Base-by-base conservation (phyloP, 2,888 invertebrate genomes). In the Gymnoscelis rufifasciata region DNA sequence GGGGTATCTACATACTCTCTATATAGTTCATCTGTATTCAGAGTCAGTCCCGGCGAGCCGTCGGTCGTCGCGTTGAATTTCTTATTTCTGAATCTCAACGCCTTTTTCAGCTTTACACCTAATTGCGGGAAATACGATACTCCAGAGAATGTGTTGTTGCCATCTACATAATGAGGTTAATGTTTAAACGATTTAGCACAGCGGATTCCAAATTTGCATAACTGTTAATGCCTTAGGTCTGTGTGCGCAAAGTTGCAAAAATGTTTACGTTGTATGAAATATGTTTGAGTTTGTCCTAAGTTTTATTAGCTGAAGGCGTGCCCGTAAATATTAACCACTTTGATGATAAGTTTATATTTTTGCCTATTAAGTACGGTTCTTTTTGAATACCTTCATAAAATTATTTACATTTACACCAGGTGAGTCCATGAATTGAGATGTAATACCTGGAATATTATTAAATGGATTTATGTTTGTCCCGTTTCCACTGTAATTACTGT, bases 1-100 rank as follows among this genome's bases (percentile, higher is more conserved):
- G 57, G 59, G 68, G 19, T 19, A 19, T 5, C 19, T n/a, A n/a
- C n/a, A 68, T 69, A 71, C 71, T 72, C 70, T 74, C 71, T 71
- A 68, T 72, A 43, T 66, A 65, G 66, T 73, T 73, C 74, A 81
- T 80, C 69, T 75, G 71, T 79, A 80, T 81, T 78, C 79, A 55
- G 58, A 43, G 47, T 59, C 61, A 60, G 50, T 24, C 60, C 50
- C 57, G 58, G 62, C 59, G 62, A 66, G 64, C 64, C 62, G 55
- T 52, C 60, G 68, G 55, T 52, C 60, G 68, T 68, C 67, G 69
- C 63, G 64, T 67, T 66, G 74, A 77, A 77, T 79, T 74, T 65
- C 64, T 75, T 77, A 76, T 71, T 69, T 60, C 61, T 38, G 59
- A 71, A 71, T 66, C 66, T 59, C 62, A 58, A 68, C 64, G 61